Evolutionary conservation across 1,140 invertebrate species (phyloP), one percentile per base, ranked within the genome.

Genomic region (Drosophila subobscura): DNA sequence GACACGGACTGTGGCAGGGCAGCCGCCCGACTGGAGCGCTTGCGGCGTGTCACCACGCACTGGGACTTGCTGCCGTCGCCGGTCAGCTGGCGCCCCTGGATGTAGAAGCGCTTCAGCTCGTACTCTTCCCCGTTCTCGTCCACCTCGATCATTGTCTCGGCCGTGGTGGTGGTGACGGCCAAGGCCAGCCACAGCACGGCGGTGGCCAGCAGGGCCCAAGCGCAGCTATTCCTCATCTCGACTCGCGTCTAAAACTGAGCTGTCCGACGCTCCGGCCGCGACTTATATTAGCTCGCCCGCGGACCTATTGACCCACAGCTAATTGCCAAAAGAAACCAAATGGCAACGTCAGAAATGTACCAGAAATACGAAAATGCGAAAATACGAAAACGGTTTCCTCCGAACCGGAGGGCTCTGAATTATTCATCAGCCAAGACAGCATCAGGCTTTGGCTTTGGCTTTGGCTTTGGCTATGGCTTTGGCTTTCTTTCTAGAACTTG

Each of bases 101-200:
- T 91, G 20, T 77, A 74, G 54, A 91, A 91, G 1, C 81, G 66
- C 25, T 91, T 91, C 41, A 91, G 54, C 44, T 91, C 89, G 25
- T 88, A 91, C 37, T 91, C 89, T 46, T 91, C 79, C 0, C 89
- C 89, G 40, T 91, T 76, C 57, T 89, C 89, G 47, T 91, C 89
- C 61, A 91, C 79, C 75, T 91, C 89, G 54, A 84, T 81, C 49
- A 71, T 66, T 2, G 89, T 74, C 57, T 91, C 89, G 45, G 58
- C 83, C 55, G 22, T 5, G 42, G 14, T 29, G 14, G 41, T 66
- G 8, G 27, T 25, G 25, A n/a, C 22, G 61, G 60, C 78, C 59
- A 78, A 0, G 8, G 56, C 50, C 25, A 88, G 58, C 61, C 46
- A 76, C 8, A 54, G 10, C 41, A 65, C 5, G 4, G 58, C 40